Percentiles rank a stretch among this genome's conserved stretches.
Evolutionary conservation across 2,113 vertebrate species (phyloP).

Genomic region (Acinonyx jubatus): DNA sequence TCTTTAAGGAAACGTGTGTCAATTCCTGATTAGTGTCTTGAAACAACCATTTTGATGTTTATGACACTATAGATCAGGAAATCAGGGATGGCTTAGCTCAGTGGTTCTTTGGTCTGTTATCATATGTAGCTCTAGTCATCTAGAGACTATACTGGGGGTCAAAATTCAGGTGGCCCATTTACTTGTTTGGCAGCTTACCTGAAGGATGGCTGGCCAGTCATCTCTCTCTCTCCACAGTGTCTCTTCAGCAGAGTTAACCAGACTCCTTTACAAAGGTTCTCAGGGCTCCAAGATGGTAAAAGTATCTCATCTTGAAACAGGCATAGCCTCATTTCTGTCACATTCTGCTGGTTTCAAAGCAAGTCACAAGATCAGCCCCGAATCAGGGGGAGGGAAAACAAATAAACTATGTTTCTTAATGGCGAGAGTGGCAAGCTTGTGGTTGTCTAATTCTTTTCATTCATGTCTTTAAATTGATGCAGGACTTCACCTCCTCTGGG

Average conservation of each 20-base stretch:
- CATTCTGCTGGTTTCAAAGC: neutral
- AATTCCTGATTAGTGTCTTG: neutral
- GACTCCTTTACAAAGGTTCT: neutral
- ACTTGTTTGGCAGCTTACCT: neutral
- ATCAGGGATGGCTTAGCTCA: neutral
- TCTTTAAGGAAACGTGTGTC: constrained; percentile 6
- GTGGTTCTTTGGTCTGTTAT: neutral
- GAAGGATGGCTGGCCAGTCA: neutral
- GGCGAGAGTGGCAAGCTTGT: neutral
- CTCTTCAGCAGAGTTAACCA: neutral
- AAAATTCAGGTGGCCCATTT: neutral
- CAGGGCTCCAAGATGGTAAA: neutral
- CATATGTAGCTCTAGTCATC: neutral
- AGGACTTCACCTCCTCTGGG: neutral
- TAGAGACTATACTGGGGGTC: neutral
- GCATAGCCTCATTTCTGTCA: neutral
- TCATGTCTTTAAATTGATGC: neutral
- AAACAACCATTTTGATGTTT: neutral
- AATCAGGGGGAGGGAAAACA: neutral
- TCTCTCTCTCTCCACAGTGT: neutral
- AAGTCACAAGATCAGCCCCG: neutral
- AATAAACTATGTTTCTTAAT: neutral
- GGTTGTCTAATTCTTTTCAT: neutral
- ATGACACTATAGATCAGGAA: neutral
- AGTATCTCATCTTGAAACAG: neutral